A percentile compares a stretch with the other conserved stretches of the same genome.
Conservation (phyloP, 1,140 invertebrate species). For the Pseudobourletiella spinata region DNA sequence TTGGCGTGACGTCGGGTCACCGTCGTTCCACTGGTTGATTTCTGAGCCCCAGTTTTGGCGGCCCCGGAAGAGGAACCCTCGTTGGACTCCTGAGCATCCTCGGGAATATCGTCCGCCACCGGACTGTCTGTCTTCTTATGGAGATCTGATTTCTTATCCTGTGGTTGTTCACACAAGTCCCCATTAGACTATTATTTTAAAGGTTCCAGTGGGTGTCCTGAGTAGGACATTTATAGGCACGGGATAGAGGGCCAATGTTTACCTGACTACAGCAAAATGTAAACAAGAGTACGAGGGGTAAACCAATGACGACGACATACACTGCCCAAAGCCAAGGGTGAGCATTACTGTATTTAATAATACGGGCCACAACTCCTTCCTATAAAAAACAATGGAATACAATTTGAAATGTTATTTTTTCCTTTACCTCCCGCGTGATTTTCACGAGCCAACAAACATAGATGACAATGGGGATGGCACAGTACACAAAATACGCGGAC, state of each 20-base stretch:
- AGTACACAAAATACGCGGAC: conserved; percentile 66
- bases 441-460: conserved; percentile 56
- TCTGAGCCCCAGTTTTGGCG: no score
- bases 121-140: conserved; percentile 55
- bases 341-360: conserved; percentile 72
- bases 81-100: no score
- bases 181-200: no score
- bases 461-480: conserved; percentile 56
- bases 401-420: conserved; percentile 32
- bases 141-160: conserved; percentile 36
- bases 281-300: conserved; percentile 64
- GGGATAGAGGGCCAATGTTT: no score
- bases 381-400: conserved; percentile 46
- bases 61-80: no score
- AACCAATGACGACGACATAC: conserved; percentile 67
- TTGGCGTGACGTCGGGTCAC: background rate
- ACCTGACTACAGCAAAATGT: conserved; percentile 59
- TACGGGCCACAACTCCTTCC: conserved; percentile 69
- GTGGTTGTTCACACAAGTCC: no score
- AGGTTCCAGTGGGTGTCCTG: no score
- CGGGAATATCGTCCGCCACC: conserved; percentile 42
- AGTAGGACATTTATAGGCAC: no score
- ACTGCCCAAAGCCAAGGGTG: conserved; percentile 60
- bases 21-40: no score
- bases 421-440: conserved; percentile 39